A percentile compares a stretch with the other conserved stretches of the same genome.
These are phyloP conservation scores for Brachionus koreanus DNA, from an alignment of 1,140 invertebrate species.

Conservation along the genomic window DNA sequence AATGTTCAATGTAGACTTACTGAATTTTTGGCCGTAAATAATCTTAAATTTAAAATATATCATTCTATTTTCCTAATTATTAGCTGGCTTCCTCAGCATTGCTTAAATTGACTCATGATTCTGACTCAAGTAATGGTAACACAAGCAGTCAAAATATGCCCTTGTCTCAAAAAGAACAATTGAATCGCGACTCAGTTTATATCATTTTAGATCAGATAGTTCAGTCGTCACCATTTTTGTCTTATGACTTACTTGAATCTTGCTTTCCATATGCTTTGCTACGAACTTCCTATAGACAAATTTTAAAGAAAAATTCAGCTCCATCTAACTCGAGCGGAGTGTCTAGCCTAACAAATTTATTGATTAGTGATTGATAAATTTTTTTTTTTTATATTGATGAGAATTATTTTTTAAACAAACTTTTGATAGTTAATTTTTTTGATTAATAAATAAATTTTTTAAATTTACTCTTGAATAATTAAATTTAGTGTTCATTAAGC, in stretches of 20 bases:
- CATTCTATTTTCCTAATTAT: constrained; percentile 45
- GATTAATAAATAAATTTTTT: neutral
- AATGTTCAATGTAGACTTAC: constrained; percentile 76
- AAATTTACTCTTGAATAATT: neutral
- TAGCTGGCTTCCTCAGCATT: constrained; percentile 87
- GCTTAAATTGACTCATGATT: constrained; percentile 84
- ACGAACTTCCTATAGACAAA: constrained; percentile 78
- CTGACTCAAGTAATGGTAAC: constrained; percentile 61
- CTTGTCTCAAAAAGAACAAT: constrained; percentile 68
- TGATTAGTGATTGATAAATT: constrained; percentile 19
- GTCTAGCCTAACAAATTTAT: neutral
- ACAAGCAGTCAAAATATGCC: neutral
- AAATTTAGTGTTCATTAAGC: too few relatives aligned
- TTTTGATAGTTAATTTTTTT: neutral
- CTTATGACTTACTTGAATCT: constrained; percentile 93
- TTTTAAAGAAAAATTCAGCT: constrained; percentile 25
- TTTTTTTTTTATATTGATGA: neutral
- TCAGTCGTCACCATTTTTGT: constrained; percentile 89
- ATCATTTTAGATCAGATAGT: constrained; percentile 86
- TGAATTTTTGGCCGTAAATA: constrained; percentile 82
- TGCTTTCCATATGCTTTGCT: constrained; percentile 96
- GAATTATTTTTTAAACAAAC: neutral
- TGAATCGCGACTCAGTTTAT: constrained; percentile 91
- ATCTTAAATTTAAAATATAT: neutral
- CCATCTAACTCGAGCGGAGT: neutral